Evolutionary conservation across 2,888 invertebrate genomes (phyloP).

Genomic region (Drosophila atripex): DNA sequence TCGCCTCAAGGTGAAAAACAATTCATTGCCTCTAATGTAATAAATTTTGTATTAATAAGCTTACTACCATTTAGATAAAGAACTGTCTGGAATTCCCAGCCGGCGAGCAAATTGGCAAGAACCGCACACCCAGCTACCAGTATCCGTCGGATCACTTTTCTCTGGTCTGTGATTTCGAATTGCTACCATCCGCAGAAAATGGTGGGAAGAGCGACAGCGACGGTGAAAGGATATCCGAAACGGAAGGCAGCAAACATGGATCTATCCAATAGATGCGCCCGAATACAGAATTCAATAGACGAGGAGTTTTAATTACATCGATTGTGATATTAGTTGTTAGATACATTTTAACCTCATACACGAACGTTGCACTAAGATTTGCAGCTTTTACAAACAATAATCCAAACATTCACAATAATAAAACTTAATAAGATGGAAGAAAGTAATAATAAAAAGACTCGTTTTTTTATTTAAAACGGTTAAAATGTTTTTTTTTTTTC

Average conservation of each 20-base stretch:
- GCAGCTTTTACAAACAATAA: slow-evolving; percentile 50
- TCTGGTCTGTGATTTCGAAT: slow-evolving; percentile 87
- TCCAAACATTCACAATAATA: slow-evolving; percentile 61
- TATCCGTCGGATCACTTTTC: slow-evolving; percentile 93
- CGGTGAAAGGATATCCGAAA: slow-evolving; percentile 11
- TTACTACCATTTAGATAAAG: slow-evolving; percentile 69
- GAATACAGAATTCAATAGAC: slow-evolving; percentile 18
- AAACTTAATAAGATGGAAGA: slow-evolving; percentile 43
- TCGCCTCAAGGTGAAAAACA: slow-evolving; percentile 85
- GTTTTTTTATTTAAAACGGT: too few species aligned
- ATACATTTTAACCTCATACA: slow-evolving; percentile 75
- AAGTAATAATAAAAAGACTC: too few species aligned
- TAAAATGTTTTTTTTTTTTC: too few species aligned
- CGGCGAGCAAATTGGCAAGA: slow-evolving; percentile 87
- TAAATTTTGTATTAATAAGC: neutral
- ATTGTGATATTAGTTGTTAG: slow-evolving; percentile 84
- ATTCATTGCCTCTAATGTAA: neutral
- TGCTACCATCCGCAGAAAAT: slow-evolving; percentile 49
- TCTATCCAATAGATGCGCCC: slow-evolving; percentile 50
- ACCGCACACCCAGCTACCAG: slow-evolving; percentile 87
- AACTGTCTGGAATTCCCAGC: slow-evolving; percentile 86
- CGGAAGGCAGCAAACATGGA: slow-evolving; percentile 39
- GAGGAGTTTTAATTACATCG: slow-evolving; percentile 65
- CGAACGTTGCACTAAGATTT: slow-evolving; percentile 52
- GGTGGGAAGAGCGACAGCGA: slow-evolving; percentile 23